Evolutionary conservation across 2,888 invertebrate genomes (phyloP).

Genomic region (Drosophila mettleri): DNA sequence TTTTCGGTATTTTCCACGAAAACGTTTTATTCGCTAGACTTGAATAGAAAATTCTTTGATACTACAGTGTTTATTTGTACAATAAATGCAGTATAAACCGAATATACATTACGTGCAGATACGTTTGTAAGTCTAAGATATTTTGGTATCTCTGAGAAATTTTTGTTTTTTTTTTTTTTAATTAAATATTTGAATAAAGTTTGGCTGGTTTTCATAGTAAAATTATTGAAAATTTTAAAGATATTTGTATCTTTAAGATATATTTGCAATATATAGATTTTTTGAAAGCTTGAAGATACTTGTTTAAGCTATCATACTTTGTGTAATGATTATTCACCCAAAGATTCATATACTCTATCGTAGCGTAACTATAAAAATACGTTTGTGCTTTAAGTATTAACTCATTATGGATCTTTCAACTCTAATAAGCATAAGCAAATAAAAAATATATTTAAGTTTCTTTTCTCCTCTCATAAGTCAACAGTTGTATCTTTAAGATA

Average conservation of each 20-base stretch:
- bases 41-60: conserved; percentile 10
- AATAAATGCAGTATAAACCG: background rate
- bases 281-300: background rate
- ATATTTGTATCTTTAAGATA: background rate
- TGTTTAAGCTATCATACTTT: too few relatives aligned
- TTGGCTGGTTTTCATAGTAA: background rate
- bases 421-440: too few relatives aligned
- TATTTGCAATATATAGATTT: background rate
- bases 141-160: background rate
- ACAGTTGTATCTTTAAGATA: too few relatives aligned
- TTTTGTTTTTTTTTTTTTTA: too few relatives aligned
- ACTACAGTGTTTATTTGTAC: conserved; percentile 4
- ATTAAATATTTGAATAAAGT: background rate
- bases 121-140: background rate
- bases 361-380: too few relatives aligned
- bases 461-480: too few relatives aligned
- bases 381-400: too few relatives aligned
- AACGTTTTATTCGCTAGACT: conserved; percentile 32
- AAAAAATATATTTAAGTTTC: too few relatives aligned
- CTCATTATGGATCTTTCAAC: too few relatives aligned
- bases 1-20: conserved; percentile 18
- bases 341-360: too few relatives aligned
- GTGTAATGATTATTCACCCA: too few relatives aligned
- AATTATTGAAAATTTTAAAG: background rate
- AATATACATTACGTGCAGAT: background rate